Percentiles rank a stretch among this genome's conserved stretches.
Conservation (phyloP, 2,797 vertebrate genomes). For the Heteromormyrus szaboi region DNA sequence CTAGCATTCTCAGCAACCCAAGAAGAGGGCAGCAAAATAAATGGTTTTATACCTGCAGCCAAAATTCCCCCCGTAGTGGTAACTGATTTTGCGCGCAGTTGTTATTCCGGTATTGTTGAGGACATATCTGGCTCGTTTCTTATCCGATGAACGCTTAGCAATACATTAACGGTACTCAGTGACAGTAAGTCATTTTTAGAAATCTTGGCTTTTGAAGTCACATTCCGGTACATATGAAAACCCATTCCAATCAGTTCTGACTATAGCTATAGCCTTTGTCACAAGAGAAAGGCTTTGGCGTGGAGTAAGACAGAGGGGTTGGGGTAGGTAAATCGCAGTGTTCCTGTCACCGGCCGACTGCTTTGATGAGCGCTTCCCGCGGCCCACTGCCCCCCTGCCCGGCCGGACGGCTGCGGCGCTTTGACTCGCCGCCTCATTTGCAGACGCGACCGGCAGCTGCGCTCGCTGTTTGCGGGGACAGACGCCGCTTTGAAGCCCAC, state of each 20-base stretch:
- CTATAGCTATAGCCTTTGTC: not conserved
- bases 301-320: not conserved
- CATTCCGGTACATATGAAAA: not conserved
- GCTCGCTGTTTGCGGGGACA: slow-evolving; percentile 72
- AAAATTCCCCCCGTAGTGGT: not conserved
- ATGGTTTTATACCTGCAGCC: not conserved
- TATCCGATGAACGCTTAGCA: not conserved
- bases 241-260: not conserved
- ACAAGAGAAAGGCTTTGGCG: not conserved
- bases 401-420: slow-evolving; percentile 67
- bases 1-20: not conserved
- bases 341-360: not conserved
- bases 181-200: not conserved
- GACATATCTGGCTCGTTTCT: not conserved
- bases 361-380: not conserved
- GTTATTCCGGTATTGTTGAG: not conserved
- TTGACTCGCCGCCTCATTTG: slow-evolving; percentile 86
- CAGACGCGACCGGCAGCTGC: slow-evolving; percentile 89
- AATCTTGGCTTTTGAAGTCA: not conserved
- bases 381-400: not conserved
- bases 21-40: not conserved
- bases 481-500: slow-evolving; percentile 79
- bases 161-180: not conserved
- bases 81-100: not conserved
- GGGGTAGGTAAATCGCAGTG: not conserved